These are phyloP conservation scores for Microtus richardsoni DNA, from an alignment of 2,113 vertebrate species.

Conservation along the genomic window DNA sequence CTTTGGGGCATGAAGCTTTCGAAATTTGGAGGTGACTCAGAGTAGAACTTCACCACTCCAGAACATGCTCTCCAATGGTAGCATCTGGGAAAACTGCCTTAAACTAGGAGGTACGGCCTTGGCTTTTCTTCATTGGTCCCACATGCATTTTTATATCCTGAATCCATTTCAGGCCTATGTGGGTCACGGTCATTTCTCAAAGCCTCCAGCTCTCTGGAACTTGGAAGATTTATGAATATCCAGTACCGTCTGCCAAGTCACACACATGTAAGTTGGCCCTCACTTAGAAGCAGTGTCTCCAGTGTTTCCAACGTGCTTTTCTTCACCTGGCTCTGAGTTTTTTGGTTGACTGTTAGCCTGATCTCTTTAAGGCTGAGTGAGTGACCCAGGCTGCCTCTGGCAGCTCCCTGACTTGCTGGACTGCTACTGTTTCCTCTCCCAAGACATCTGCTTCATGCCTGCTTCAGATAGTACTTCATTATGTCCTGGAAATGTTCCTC, in stretches of 20 bases:
- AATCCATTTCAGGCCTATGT: background rate
- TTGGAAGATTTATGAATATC: conserved; percentile 39
- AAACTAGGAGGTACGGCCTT: background rate
- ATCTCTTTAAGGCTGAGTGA: conserved; percentile 61
- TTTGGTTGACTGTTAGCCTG: conserved; percentile 41
- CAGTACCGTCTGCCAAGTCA: background rate
- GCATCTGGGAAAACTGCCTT: background rate
- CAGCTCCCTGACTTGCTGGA: background rate
- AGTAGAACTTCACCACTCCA: background rate
- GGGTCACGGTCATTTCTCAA: conserved; percentile 23
- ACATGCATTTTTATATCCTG: background rate
- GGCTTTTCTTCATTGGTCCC: background rate
- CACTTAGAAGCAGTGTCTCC: background rate
- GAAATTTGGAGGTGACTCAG: background rate
- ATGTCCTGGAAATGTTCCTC: conserved; percentile 52
- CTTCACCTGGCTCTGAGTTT: background rate
- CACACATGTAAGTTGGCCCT: background rate
- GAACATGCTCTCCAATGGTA: background rate
- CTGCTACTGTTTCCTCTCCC: conserved; percentile 70
- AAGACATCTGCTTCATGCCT: conserved; percentile 61
- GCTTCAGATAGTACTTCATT: conserved; percentile 73
- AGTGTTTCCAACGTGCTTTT: background rate
- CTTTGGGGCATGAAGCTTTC: background rate
- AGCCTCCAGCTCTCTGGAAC: background rate
- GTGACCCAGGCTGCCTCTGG: background rate